phyloP scores from a whole-genome alignment of 2,113 vertebrate genomes.

The Zapornia atra region DNA sequence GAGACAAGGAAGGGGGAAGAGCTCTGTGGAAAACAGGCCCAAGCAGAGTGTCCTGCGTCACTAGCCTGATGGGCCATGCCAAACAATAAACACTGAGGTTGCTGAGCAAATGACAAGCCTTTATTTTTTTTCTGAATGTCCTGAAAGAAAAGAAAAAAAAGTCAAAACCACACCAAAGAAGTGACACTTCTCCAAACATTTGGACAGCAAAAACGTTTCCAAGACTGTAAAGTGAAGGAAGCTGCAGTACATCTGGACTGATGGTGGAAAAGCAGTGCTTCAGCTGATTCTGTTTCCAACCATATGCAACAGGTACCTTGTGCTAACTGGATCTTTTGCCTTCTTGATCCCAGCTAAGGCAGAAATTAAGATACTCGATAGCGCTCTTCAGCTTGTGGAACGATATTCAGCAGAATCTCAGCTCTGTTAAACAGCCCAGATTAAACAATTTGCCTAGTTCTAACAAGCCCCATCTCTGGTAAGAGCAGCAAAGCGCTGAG shows the following conservation, averaged over 20 bases:
- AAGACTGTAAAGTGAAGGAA: neutral
- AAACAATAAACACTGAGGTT: neutral
- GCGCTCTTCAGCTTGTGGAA: neutral
- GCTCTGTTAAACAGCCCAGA: neutral
- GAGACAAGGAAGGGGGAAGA: neutral
- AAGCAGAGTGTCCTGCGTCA: neutral
- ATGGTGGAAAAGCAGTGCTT: neutral
- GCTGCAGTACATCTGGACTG: neutral
- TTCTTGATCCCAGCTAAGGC: neutral
- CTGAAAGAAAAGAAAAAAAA: neutral
- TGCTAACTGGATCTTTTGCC: neutral
- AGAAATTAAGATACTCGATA: neutral
- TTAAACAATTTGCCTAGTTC: neutral
- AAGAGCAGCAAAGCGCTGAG: neutral
- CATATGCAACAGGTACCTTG: neutral
- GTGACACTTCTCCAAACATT: neutral
- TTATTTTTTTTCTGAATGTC: constrained; percentile 18
- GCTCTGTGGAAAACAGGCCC: neutral
- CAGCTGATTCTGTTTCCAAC: neutral
- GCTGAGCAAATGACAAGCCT: neutral
- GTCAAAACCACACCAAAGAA: neutral
- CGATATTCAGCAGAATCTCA: neutral
- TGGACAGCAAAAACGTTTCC: neutral
- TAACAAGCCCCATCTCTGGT: neutral
- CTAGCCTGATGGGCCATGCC: fast-evolving